These are phyloP conservation scores for Yasuhikotakia modesta DNA, from an alignment of 2,797 vertebrate genomes.

Conservation along the genomic window DNA sequence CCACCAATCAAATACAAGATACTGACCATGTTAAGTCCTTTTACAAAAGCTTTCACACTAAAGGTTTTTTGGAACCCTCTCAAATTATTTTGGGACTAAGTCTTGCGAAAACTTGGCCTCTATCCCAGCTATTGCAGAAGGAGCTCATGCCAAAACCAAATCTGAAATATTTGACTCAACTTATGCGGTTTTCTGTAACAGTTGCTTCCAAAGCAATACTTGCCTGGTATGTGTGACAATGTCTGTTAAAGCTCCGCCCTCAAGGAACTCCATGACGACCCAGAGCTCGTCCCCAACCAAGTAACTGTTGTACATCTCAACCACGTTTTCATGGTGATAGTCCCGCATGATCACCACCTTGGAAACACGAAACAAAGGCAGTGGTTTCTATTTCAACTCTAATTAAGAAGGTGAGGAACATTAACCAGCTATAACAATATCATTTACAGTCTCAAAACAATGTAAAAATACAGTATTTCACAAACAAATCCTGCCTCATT, in stretches of 20 bases:
- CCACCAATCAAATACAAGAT: background rate
- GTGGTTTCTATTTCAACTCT: conserved; percentile 13
- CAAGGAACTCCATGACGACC: conserved; percentile 98
- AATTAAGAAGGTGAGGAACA: background rate
- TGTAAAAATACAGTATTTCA: background rate
- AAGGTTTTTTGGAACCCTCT: too few species aligned
- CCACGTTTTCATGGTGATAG: conserved; percentile 96
- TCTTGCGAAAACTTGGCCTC: too few species aligned
- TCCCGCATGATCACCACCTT: conserved; percentile 98
- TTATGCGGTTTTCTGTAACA: background rate
- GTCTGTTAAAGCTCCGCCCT: conserved; percentile 92
- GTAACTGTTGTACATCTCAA: conserved; percentile 99
- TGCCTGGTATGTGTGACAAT: conserved; percentile 95
- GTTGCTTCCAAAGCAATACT: background rate
- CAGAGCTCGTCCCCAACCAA: conserved; percentile 95
- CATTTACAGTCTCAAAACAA: background rate
- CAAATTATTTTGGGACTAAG: too few species aligned
- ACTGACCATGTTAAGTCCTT: too few species aligned
- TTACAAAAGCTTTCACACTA: too few species aligned
- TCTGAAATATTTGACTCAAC: background rate
- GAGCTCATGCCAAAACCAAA: background rate
- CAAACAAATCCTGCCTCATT: background rate
- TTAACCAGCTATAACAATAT: conserved; percentile 1
- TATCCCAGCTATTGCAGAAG: background rate
- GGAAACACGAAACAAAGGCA: conserved; percentile 13